These are phyloP conservation scores for Zygaena filipendulae DNA, from an alignment of 2,888 invertebrate species.

Conservation along the genomic window DNA sequence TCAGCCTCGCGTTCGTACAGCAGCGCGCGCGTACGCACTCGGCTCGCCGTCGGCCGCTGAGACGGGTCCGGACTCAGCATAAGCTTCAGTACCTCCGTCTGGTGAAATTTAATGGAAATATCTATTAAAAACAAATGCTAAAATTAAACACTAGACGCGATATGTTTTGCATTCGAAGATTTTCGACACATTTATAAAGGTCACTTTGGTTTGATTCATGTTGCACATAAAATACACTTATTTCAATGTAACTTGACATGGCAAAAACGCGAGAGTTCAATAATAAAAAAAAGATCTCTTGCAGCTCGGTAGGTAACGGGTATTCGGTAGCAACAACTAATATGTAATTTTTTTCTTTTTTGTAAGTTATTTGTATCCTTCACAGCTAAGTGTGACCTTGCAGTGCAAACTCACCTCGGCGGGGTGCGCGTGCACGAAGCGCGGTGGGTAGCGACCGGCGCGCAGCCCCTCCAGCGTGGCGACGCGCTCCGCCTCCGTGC, in stretches of 20 bases:
- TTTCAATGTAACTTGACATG: too few relatives aligned
- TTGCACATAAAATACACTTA: too few relatives aligned
- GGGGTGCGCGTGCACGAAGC: conserved; percentile 73
- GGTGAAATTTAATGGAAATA: conserved; percentile 16
- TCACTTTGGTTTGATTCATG: too few relatives aligned
- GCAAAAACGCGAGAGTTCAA: too few relatives aligned
- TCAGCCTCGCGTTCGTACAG: too few relatives aligned
- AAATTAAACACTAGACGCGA: neutral
- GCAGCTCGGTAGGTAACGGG: too few relatives aligned
- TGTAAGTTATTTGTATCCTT: too few relatives aligned
- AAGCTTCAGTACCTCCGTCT: conserved; percentile 77
- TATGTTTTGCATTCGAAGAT: conserved; percentile 1
- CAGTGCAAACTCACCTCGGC: conserved; percentile 79
- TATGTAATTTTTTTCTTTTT: too few relatives aligned
- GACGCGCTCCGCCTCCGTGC: conserved; percentile 91
- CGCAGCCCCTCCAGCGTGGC: conserved; percentile 73
- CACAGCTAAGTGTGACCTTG: too few relatives aligned
- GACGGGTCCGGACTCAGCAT: conserved; percentile 82
- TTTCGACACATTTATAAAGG: neutral
- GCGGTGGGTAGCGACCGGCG: conserved; percentile 73
- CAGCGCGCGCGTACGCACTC: conserved; percentile 73
- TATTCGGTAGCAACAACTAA: too few relatives aligned
- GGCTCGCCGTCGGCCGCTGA: conserved; percentile 79
- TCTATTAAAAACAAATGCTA: neutral
- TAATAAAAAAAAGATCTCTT: too few relatives aligned